phyloP scores from a whole-genome alignment of 2,797 vertebrate species.

The Etheostoma nigrum region DNA sequence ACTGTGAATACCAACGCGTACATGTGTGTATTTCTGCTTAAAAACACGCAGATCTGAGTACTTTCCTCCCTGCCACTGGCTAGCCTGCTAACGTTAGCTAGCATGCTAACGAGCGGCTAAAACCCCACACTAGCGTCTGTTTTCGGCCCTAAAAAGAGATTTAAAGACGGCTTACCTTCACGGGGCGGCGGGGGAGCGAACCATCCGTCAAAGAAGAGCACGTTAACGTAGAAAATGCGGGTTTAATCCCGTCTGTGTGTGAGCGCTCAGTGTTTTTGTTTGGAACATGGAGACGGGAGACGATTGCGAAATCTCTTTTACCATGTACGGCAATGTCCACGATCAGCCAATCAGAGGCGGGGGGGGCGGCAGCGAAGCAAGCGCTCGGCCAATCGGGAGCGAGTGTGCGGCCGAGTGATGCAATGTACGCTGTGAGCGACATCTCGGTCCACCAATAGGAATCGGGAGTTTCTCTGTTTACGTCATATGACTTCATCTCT shows the following conservation, averaged over 20 bases:
- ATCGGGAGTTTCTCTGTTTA: constrained; percentile 51
- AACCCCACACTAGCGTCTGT: neutral
- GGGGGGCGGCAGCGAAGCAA: neutral
- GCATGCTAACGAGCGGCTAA: constrained; percentile 47
- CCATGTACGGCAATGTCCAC: constrained; percentile 84
- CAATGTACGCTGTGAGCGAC: constrained; percentile 68
- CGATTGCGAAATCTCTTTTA: constrained; percentile 87
- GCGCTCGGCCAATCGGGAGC: constrained; percentile 66
- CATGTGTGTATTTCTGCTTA: no score
- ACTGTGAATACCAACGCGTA: no score
- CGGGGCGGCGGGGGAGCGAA: constrained; percentile 15
- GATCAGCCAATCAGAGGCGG: constrained; percentile 72
- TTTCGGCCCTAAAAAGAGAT: neutral
- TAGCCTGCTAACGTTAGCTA: constrained; percentile 61
- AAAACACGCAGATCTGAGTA: fast-evolving
- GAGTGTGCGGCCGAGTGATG: constrained; percentile 66
- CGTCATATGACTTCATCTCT: constrained; percentile 69
- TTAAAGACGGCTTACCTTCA: constrained; percentile 74
- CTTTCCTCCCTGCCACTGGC: constrained; percentile 3
- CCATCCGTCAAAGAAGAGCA: constrained; percentile 35
- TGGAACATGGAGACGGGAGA: constrained; percentile 76
- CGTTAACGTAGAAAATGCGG: constrained; percentile 30
- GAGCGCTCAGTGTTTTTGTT: constrained; percentile 85
- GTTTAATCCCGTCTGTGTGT: constrained; percentile 49
- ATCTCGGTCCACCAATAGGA: constrained; percentile 50